These are phyloP conservation scores for Odiellus spinosus DNA, from an alignment of 2,888 invertebrate genomes.

Conservation along the genomic window DNA sequence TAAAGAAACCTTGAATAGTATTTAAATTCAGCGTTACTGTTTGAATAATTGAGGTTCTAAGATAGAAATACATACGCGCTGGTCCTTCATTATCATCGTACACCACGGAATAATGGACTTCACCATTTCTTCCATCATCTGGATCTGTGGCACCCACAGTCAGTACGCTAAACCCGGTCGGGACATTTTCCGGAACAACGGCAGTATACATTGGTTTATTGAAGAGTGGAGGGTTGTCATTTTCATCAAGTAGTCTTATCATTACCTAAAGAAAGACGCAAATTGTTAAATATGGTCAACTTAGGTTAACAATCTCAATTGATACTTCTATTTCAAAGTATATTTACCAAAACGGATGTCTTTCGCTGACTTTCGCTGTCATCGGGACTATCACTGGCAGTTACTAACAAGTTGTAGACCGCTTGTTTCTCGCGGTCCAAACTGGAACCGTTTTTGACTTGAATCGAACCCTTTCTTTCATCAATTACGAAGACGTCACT, in stretches of 20 bases:
- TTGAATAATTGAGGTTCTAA: too few relatives aligned
- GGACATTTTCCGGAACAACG: slow-evolving; percentile 16
- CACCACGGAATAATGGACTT: slow-evolving; percentile 43
- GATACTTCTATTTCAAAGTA: too few relatives aligned
- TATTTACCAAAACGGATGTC: slow-evolving; percentile 39
- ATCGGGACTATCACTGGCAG: slow-evolving; percentile 55
- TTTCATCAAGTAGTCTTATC: slow-evolving; percentile 56
- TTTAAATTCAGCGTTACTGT: not conserved
- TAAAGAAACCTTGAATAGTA: slow-evolving; percentile 44
- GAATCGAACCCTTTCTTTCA: slow-evolving; percentile 15
- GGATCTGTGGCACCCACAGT: slow-evolving; percentile 47
- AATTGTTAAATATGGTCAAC: too few relatives aligned
- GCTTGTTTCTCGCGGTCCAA: slow-evolving; percentile 74
- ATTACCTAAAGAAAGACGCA: slow-evolving; percentile 32
- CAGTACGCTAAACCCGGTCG: slow-evolving; percentile 13
- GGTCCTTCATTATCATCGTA: slow-evolving; percentile 24
- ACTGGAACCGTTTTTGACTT: slow-evolving; percentile 12
- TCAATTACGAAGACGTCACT: slow-evolving; percentile 55
- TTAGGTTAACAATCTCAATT: too few relatives aligned
- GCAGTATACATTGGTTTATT: slow-evolving; percentile 15
- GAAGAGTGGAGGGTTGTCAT: slow-evolving; percentile 48
- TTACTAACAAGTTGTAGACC: slow-evolving; percentile 57
- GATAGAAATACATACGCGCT: not conserved
- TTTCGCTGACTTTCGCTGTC: slow-evolving; percentile 51
- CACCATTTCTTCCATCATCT: slow-evolving; percentile 41